phyloP scores from a whole-genome alignment of 2,888 invertebrate genomes.

The Zygaena filipendulae region DNA sequence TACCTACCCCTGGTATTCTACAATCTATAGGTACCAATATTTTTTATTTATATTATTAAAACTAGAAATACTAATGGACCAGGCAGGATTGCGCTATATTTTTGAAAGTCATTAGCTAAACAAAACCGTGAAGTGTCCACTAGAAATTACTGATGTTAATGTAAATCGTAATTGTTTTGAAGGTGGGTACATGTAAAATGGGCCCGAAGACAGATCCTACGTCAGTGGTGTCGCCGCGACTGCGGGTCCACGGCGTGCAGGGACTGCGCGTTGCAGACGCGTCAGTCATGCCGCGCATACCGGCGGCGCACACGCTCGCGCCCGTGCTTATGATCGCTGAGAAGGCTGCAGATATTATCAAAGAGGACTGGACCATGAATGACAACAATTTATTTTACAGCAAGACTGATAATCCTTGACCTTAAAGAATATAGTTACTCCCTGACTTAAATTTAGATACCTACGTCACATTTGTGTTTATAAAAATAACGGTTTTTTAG shows the following conservation, averaged over 20 bases:
- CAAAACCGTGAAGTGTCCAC: background rate
- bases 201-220: conserved; percentile 69
- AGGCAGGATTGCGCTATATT: no score
- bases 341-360: conserved; percentile 62
- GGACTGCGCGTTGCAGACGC: conserved; percentile 62
- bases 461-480: no score
- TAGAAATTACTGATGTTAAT: background rate
- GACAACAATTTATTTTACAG: no score
- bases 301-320: conserved; percentile 64
- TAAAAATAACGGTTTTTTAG: no score
- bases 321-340: conserved; percentile 67
- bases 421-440: no score
- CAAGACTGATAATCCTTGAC: no score
- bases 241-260: conserved; percentile 46
- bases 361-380: conserved; percentile 64
- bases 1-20: no score
- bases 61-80: no score
- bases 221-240: conserved; percentile 72
- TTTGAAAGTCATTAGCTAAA: no score
- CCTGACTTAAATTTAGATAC: no score
- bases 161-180: conserved; percentile 21
- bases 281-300: conserved; percentile 64
- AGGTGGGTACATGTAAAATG: conserved; percentile 80
- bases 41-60: no score
- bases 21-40: no score